Base-by-base conservation (phyloP, 2,113 vertebrate genomes). In the Psittacus erithacus region DNA sequence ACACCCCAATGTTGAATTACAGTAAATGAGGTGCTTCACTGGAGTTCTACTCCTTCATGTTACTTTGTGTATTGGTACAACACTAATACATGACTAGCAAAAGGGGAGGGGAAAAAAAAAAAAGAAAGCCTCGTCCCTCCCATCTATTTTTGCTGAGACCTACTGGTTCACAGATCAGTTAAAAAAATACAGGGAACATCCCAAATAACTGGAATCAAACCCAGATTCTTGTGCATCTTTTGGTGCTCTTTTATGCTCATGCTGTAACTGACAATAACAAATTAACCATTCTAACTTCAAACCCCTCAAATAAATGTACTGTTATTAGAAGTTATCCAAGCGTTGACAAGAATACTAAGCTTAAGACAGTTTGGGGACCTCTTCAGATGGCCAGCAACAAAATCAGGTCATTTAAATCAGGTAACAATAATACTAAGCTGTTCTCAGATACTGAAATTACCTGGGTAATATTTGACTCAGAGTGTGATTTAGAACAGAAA, bases 21-120 rank as follows among this genome's bases (percentile, higher is more conserved):
- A 62, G 11, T 43, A 55, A 75, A 84, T 13, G 6, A 75, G 19
- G 33, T 28, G 15, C 17, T 47, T 71, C 27, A 22, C 0, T 64
- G 27, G 49, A 78, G 17, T 28, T 80, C 14, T 20, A 10, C 3
- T 20, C 8, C 18, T 44, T 71, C 17, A 55, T 24, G 46, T 28
- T 46, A 75, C 6, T 49, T 71, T 18, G 8, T 35, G 17, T 11
- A 25, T 39, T 76, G 41, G 27, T 50, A 49, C 8, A 88, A 71
- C 17, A 33, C 6, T 3, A 64, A 8, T 2, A 1, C 4, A 27
- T 1, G 2, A 38, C 15, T 33, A 6, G 7, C 19, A 10, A 39
- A 39, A 39, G 38, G 38, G 6, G 31, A 39, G 13, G 8, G 11
- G 25, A 27, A 50, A 27, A 31, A 55, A 53, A 22, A 71, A 15